A percentile compares a stretch with the other conserved stretches of the same genome.
phyloP scores from a whole-genome alignment of 2,888 invertebrate genomes.

The Chorisops tibialis region DNA sequence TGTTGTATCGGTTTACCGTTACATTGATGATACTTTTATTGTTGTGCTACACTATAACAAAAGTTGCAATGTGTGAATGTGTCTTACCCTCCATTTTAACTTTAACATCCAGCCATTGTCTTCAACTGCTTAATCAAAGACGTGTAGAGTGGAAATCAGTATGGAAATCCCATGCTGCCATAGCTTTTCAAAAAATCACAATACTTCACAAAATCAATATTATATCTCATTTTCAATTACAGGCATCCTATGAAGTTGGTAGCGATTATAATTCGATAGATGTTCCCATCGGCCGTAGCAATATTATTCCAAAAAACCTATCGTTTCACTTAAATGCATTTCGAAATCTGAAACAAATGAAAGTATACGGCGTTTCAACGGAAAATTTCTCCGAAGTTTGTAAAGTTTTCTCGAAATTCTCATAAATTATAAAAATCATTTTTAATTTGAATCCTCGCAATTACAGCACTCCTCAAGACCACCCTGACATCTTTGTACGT shows the following conservation, averaged over 20 bases:
- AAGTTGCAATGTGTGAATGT: too few relatives aligned
- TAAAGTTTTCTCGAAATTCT: conserved; percentile 22
- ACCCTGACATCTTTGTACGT: conserved; percentile 54
- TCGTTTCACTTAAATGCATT: conserved; percentile 80
- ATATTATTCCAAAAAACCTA: conserved; percentile 76
- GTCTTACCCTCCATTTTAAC: too few relatives aligned
- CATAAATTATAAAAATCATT: not conserved
- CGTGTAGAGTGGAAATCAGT: too few relatives aligned
- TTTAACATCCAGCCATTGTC: too few relatives aligned
- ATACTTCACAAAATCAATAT: not conserved
- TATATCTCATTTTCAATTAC: conserved; percentile 2
- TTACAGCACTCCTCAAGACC: conserved; percentile 42
- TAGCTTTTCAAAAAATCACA: too few relatives aligned
- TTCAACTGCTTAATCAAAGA: too few relatives aligned
- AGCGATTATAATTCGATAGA: conserved; percentile 46
- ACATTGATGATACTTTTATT: too few relatives aligned
- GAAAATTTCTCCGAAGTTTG: conserved; percentile 63
- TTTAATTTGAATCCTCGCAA: not conserved
- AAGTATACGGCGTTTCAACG: conserved; percentile 66
- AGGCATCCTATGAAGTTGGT: conserved; percentile 24
- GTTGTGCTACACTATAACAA: too few relatives aligned
- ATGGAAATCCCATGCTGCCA: too few relatives aligned
- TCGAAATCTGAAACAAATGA: conserved; percentile 69
- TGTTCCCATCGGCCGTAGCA: conserved; percentile 71
- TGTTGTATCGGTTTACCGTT: too few relatives aligned